Evolutionary conservation across 2,888 invertebrate genomes (phyloP), one percentile per base, ranked within the genome.

Genomic region (Agelastica alni): DNA sequence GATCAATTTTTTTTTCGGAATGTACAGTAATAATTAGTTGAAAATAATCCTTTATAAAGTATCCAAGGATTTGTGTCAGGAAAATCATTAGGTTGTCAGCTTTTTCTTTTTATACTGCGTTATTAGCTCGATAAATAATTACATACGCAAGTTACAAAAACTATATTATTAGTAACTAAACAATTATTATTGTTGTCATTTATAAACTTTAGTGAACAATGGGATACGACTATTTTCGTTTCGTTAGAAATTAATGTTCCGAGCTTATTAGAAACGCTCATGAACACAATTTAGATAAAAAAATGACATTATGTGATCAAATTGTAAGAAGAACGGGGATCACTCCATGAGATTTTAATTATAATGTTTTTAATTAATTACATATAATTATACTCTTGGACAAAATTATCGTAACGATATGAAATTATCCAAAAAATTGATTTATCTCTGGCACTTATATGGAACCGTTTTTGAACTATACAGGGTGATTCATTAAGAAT

Each of bases 1-100:
- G 32, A 39, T 9, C 48, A 48, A 48, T 39, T 16, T 48, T 48
- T 48, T n/a, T 10, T 17, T 7, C 7, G 6, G 20, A n/a, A 20
- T 36, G 22, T 45, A 47, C 44, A 30, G 22, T 34, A 45, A 34
- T 45, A 13, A 45, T 18, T 34, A 13, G n/a, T 32, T 28, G 3
- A 4, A 30, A 39, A 37, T 36, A 37, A 47, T 39, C 18, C 39
- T 47, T 37, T 13, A 34, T n/a, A n/a, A 26, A 39, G 31, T 17
- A 28, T 3, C 6, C 20, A 39, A 39, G 39, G 30, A 48, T 37
- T 48, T 39, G 39, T 30, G 39, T 48, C 48, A 48, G 31, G 30
- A 30, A 31, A 48, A 47, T 37, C n/a, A 37, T 37, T 47, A 7
- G 12, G 18, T 20, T 48, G 48, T 48, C 45, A 45, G 18, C n/a